Conservation (phyloP, 2,888 invertebrate genomes). For the Melanchra persicariae region DNA sequence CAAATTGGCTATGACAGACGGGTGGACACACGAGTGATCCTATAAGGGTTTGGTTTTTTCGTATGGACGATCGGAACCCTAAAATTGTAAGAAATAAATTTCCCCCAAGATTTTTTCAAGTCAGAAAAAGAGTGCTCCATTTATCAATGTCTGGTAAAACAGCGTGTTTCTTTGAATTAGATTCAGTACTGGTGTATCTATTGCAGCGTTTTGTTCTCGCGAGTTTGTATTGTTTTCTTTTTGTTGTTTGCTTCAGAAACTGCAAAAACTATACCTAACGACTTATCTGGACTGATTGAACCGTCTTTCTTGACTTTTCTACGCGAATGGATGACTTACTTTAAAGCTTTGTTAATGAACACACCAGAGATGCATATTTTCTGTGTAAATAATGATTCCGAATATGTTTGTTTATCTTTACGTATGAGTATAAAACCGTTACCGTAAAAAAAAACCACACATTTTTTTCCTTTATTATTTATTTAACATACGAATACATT, state of each 20-base stretch:
- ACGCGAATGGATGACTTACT: not conserved
- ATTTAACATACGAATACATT: not conserved
- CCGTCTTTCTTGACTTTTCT: not conserved
- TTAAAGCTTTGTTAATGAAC: not conserved
- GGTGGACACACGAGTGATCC: too few species aligned
- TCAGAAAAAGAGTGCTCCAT: slow-evolving; percentile 35
- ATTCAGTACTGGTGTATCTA: slow-evolving; percentile 21
- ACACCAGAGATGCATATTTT: not conserved
- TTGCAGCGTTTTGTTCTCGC: slow-evolving; percentile 23
- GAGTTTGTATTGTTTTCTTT: slow-evolving; percentile 32
- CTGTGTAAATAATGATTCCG: not conserved
- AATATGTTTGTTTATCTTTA: not conserved
- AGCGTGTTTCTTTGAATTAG: slow-evolving; percentile 41
- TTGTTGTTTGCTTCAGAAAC: slow-evolving; percentile 5
- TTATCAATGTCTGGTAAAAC: slow-evolving; percentile 55
- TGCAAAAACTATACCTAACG: slow-evolving; percentile 41
- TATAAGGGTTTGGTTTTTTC: too few species aligned
- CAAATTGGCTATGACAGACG: too few species aligned
- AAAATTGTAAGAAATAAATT: slow-evolving; percentile 14
- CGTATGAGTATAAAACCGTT: not conserved
- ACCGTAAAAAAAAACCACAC: not conserved
- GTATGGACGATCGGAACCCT: not conserved
- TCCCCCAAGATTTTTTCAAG: slow-evolving; percentile 12
- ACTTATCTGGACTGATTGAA: slow-evolving; percentile 21
- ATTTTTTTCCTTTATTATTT: not conserved